Evolutionary conservation across 2,113 vertebrate species (phyloP), one percentile per base, ranked within the genome.

Genomic region (Carollia perspicillata): DNA sequence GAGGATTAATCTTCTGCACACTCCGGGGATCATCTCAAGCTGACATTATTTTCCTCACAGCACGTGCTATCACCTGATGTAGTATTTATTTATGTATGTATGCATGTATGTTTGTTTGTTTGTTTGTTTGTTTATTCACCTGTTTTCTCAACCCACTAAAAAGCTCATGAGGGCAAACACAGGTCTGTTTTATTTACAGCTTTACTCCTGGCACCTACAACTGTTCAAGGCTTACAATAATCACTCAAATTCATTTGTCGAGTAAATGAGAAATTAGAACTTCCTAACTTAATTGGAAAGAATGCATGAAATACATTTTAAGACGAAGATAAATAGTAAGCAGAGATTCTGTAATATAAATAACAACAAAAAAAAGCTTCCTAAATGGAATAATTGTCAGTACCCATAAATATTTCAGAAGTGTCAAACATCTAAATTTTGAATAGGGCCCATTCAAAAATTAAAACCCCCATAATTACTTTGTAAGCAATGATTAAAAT

Each of bases 311-410:
- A 94, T 71, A 74, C 0, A 84, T 63, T 79, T 93, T 85, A 94
- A 95, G 53, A 84, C 58, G 92, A 95, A 80, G 49, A 87, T 44
- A 71, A 94, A 75, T 1, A 95, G 69, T 68, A 88, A 11, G 23
- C n/a, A 90, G 84, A 60, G 44, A 89, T 84, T 94, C 86, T 94
- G 28, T 84, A 60, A 90, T 33, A 13, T 55, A 91, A 94, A 92
- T 42, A 93, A 58, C n/a, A 86, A 63, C 10, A 58, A 84, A 72
- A 90, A 13, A 66, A 92, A 77, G 2, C 75, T 90, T 94, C 93
- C 51, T 51, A 93, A 96, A 83, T 65, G 12, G 86, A 7, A 49
- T 72, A 83, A 66, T 72, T 3, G 37, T 78, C 58, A 42, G 75
- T 65, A 65, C n/a, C 35, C 80, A 89, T 58, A 81, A 95, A 79